Evolutionary conservation across 2,888 invertebrate genomes (phyloP).

Genomic region (Cyclophora punctaria): DNA sequence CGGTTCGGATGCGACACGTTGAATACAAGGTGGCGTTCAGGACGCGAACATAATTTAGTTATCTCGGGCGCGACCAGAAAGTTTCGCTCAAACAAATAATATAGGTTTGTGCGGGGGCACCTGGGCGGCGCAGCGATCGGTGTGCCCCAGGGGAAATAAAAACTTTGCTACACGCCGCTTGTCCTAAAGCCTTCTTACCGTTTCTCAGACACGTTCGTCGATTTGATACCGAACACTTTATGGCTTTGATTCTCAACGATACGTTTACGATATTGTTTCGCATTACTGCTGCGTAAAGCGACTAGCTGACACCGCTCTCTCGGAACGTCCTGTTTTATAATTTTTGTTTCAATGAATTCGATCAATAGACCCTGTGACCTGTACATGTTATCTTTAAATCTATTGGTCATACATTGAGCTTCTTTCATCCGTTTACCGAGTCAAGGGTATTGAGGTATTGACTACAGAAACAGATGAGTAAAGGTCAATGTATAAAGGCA

Average conservation of each 20-base stretch:
- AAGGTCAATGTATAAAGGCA: too few species aligned
- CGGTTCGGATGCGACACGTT: slow-evolving; percentile 42
- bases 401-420: too few species aligned
- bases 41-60: slow-evolving; percentile 70
- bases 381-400: too few species aligned
- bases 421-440: too few species aligned
- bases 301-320: slow-evolving; percentile 18
- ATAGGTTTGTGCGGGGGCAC: slow-evolving; percentile 69
- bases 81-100: slow-evolving; percentile 73
- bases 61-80: slow-evolving; percentile 70
- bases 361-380: too few species aligned
- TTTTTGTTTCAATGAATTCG: too few species aligned
- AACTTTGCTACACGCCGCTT: slow-evolving; percentile 73
- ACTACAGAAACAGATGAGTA: too few species aligned
- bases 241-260: slow-evolving; percentile 67
- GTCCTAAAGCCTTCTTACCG: slow-evolving; percentile 69
- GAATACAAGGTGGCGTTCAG: slow-evolving; percentile 55
- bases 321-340: too few species aligned
- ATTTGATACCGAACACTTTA: slow-evolving; percentile 66
- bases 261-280: slow-evolving; percentile 67
- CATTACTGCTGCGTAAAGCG: slow-evolving; percentile 51
- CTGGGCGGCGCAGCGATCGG: slow-evolving; percentile 70
- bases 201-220: slow-evolving; percentile 63
- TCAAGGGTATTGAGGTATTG: too few species aligned
- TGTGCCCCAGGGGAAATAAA: slow-evolving; percentile 72